Evolutionary conservation across 2,888 invertebrate genomes (phyloP).

Genomic region (Xanthia icteritia): DNA sequence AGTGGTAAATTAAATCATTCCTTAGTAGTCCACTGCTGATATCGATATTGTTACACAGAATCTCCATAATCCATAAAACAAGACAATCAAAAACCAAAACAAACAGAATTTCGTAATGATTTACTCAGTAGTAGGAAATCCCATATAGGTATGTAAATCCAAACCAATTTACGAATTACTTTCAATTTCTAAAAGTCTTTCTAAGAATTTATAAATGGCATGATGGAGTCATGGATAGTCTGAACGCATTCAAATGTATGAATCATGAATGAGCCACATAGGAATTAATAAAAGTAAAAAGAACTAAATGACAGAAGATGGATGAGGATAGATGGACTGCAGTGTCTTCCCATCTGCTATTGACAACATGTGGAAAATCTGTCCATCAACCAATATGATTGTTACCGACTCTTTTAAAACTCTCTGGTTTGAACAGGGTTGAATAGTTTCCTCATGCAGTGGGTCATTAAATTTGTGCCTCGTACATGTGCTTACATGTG

Average conservation of each 20-base stretch:
- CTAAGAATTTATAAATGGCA: conserved; percentile 5
- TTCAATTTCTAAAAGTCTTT: neutral
- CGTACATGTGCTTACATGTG: neutral
- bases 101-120: neutral
- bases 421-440: neutral
- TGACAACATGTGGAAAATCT: neutral
- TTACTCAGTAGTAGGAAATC: neutral
- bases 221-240: neutral
- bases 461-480: neutral
- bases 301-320: neutral
- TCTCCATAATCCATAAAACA: neutral
- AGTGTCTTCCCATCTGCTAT: neutral
- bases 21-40: neutral
- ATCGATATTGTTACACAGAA: neutral
- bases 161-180: conserved; percentile 24
- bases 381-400: neutral
- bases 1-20: neutral
- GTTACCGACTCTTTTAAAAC: neutral
- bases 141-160: neutral
- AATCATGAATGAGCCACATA: conserved; percentile 1
- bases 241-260: neutral
- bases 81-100: neutral
- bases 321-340: neutral
- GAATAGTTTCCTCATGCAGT: neutral
- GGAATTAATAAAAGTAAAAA: too few relatives aligned